A percentile compares a stretch with the other conserved stretches of the same genome.
These are phyloP conservation scores for Chromoteleia sp. DNA, from an alignment of 2,888 invertebrate species.

Conservation along the genomic window DNA sequence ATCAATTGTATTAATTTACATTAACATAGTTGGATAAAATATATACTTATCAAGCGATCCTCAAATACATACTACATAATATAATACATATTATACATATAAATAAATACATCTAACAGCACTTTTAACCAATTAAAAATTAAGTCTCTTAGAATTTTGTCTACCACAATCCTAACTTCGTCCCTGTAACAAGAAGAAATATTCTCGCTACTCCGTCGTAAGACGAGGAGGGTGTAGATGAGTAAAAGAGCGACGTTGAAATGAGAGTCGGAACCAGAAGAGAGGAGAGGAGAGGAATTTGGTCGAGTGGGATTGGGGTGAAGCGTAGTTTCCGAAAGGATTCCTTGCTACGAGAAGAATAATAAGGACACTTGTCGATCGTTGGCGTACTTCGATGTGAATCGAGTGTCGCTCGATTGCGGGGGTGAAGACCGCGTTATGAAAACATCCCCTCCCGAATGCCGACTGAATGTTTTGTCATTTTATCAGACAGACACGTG, in stretches of 20 bases:
- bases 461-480: constrained; percentile 53
- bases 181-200: constrained; percentile 35
- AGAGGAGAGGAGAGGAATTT: constrained; percentile 24
- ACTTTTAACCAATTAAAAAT: too few species aligned
- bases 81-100: too few species aligned
- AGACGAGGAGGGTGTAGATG: constrained; percentile 47
- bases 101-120: too few species aligned
- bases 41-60: too few species aligned
- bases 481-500: constrained; percentile 58
- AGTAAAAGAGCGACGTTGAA: constrained; percentile 56
- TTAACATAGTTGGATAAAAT: too few species aligned
- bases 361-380: constrained; percentile 76
- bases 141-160: neutral
- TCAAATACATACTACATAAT: too few species aligned
- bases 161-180: constrained; percentile 13
- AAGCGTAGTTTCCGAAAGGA: constrained; percentile 52
- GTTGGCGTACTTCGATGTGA: constrained; percentile 52
- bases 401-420: constrained; percentile 70
- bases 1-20: too few species aligned
- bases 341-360: constrained; percentile 24
- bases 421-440: constrained; percentile 58
- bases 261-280: constrained; percentile 3
- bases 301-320: constrained; percentile 67
- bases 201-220: constrained; percentile 18
- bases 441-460: constrained; percentile 44